phyloP scores from a whole-genome alignment of 2,797 vertebrate genomes.

The Labroides dimidiatus region DNA sequence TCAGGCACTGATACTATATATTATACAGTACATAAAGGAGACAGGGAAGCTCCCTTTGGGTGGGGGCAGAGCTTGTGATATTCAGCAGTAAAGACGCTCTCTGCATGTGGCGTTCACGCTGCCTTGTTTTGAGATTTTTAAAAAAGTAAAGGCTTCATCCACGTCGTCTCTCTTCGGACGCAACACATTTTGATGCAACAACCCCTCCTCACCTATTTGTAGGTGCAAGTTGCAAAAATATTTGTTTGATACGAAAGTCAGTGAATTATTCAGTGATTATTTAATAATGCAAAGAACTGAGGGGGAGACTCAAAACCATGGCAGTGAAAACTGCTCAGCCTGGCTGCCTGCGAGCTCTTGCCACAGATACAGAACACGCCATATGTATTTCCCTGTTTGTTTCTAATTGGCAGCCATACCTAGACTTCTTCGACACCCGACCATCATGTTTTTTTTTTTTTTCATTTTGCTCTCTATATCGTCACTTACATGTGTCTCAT shows the following conservation, averaged over 20 bases:
- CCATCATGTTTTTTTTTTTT: slow-evolving; percentile 40
- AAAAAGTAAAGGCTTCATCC: not conserved
- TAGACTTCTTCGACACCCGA: slow-evolving; percentile 24
- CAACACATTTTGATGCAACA: slow-evolving; percentile 4
- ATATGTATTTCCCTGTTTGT: slow-evolving; percentile 49
- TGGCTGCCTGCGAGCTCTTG: slow-evolving; percentile 62
- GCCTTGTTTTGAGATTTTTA: not conserved
- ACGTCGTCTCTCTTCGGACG: not conserved
- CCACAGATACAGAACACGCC: slow-evolving; percentile 47
- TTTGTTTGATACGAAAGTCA: slow-evolving; percentile 85
- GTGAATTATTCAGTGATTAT: slow-evolving; percentile 90
- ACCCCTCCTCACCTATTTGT: slow-evolving; percentile 70
- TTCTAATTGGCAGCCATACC: slow-evolving; percentile 51
- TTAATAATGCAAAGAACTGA: slow-evolving; percentile 91
- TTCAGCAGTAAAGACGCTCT: slow-evolving; percentile 7
- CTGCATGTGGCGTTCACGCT: no score
- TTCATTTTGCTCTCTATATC: slow-evolving; percentile 1
- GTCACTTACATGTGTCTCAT: slow-evolving; percentile 37
- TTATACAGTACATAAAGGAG: not conserved
- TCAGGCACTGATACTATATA: not conserved
- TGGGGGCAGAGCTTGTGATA: slow-evolving; percentile 19
- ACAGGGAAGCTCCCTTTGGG: not conserved
- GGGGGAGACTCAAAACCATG: slow-evolving; percentile 81
- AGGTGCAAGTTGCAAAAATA: slow-evolving; percentile 84
- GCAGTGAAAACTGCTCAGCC: slow-evolving; percentile 75